phyloP scores from a whole-genome alignment of 1,140 invertebrate species.

The Akabosia matsudoensis region DNA sequence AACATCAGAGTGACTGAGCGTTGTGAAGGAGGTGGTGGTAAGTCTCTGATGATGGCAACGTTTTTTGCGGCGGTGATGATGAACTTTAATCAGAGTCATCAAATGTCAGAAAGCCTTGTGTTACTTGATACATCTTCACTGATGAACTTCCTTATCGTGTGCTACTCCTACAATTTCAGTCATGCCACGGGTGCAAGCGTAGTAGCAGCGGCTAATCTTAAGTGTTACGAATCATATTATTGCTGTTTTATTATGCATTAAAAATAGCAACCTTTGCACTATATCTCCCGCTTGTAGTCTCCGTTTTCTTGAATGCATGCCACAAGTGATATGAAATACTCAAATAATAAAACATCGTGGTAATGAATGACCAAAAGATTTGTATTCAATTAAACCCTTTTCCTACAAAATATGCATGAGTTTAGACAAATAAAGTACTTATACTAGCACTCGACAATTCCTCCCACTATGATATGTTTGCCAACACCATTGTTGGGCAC shows the following conservation, averaged over 20 bases:
- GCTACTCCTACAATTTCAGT: neutral
- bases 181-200: neutral
- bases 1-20: neutral
- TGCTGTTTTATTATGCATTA: neutral
- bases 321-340: no score
- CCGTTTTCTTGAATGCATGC: neutral
- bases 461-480: no score
- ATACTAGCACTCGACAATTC: no score
- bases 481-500: no score
- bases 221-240: neutral
- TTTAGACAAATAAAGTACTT: no score
- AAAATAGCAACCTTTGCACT: neutral
- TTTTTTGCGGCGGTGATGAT: constrained; percentile 5
- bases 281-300: neutral
- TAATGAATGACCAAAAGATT: no score
- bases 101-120: no score
- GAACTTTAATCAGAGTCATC: neutral
- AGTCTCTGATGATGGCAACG: neutral
- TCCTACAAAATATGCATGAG: no score
- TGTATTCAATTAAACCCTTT: no score
- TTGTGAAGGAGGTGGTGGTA: neutral
- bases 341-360: no score
- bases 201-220: neutral
- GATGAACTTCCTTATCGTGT: constrained; percentile 3
- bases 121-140: neutral